Evolutionary conservation across 2,888 invertebrate genomes (phyloP).

Genomic region (Drosophila macrospina): DNA sequence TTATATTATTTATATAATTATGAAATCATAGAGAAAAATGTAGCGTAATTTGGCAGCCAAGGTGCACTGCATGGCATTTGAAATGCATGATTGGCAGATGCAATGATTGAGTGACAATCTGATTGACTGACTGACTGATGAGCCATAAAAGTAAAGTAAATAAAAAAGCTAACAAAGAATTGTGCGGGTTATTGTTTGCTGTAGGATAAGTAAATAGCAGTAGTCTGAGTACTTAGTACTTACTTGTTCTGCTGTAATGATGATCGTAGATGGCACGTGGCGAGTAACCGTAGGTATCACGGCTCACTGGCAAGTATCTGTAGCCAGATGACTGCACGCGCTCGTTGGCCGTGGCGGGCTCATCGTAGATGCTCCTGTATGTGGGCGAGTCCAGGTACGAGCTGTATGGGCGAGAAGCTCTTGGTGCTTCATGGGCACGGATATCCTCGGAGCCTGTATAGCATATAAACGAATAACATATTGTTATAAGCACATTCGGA

Average conservation of each 20-base stretch:
- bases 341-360: slow-evolving; percentile 92
- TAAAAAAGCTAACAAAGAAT: slow-evolving; percentile 32
- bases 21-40: slow-evolving; percentile 72
- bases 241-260: slow-evolving; percentile 95
- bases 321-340: slow-evolving; percentile 95
- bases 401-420: slow-evolving; percentile 89
- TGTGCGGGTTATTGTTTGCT: slow-evolving; percentile 57
- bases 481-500: slow-evolving; percentile 13
- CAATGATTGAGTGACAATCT: slow-evolving; percentile 43
- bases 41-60: slow-evolving; percentile 46
- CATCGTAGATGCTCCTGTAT: slow-evolving; percentile 95
- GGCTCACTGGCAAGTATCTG: slow-evolving; percentile 95
- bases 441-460: slow-evolving; percentile 94
- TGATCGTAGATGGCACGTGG: slow-evolving; percentile 94
- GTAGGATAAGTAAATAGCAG: slow-evolving; percentile 38
- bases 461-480: background rate
- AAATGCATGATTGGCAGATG: slow-evolving; percentile 37
- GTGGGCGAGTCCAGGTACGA: slow-evolving; percentile 90
- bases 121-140: slow-evolving; percentile 29
- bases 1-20: slow-evolving; percentile 75
- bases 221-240: slow-evolving; percentile 85
- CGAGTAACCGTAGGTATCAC: slow-evolving; percentile 95
- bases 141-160: slow-evolving; percentile 18
- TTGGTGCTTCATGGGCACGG: slow-evolving; percentile 94
- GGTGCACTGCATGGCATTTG: slow-evolving; percentile 49